Base-by-base conservation (phyloP, 2,888 invertebrate genomes). In the Clivina fossor region DNA sequence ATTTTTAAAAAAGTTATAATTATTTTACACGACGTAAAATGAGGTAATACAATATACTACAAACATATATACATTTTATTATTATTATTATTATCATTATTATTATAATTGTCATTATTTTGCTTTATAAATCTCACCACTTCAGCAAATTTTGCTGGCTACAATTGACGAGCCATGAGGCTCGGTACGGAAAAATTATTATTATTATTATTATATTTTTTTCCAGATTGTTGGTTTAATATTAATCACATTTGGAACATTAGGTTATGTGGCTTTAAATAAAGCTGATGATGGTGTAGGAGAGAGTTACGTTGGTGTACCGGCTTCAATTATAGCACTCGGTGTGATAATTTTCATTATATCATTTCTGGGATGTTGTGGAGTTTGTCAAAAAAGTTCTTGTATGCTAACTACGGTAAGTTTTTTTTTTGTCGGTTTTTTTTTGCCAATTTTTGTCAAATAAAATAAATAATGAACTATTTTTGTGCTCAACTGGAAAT, bases 311-410 rank as follows among this genome's bases (percentile, higher is more conserved):
- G 20, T 47, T 33, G n/a, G n/a, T n/a, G 80, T 85, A 1, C 82
- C 88, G 1, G 77, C 86, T 68, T 67, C 80, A 32, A 78, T 88
- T 64, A 85, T 90, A 58, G 73, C 84, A 53, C 72, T 89, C 59
- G 88, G 89, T 9, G 78, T 81, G 8, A 69, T 88, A 51, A 83
- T 89, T 61, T 75, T 76, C 60, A 62, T 71, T 24, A 70, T 74
- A n/a, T 72, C 76, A 2, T 75, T 74, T 65, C 65, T 74, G 22
- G 76, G 76, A 59, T 74, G 75, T 59, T 74, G 74, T 60, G 76
- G 76, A 26, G 74, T 75, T n/a, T 68, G 75, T 22, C 70, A 67
- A 61, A 73, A 74, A 59, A 75, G 73, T 60, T 68, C 72, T 28
- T 74, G 74, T 65, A 72, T 75, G 70, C 64, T 74, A 32, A 71